Percentiles rank a stretch among this genome's conserved stretches.
Evolutionary conservation across 2,113 vertebrate species (phyloP).

Genomic region (Aphyosemion australe): DNA sequence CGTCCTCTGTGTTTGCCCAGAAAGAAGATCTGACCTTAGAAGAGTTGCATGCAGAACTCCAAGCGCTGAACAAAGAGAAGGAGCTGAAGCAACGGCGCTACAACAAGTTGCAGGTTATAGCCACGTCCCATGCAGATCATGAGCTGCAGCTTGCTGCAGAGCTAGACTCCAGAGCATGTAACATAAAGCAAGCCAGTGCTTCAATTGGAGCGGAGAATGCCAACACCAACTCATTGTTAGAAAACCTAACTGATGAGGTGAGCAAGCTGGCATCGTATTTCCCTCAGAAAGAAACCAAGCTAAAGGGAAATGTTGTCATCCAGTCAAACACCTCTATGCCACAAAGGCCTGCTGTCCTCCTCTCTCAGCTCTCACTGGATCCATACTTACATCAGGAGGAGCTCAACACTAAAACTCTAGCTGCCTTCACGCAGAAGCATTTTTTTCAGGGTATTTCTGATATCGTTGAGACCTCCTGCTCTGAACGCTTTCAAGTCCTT

Average conservation of each 20-base stretch:
- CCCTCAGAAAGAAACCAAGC: conserved; percentile 37
- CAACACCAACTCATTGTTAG: conserved; percentile 78
- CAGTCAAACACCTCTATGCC: conserved; percentile 11
- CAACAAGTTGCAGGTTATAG: conserved; percentile 81
- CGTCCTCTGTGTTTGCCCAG: conserved; percentile 53
- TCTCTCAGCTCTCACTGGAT: conserved; percentile 84
- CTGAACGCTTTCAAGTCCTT: conserved; percentile 79
- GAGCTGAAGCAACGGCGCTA: conserved; percentile 79
- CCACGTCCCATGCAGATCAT: conserved; percentile 66
- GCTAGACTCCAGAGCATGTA: conserved; percentile 57
- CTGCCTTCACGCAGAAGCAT: conserved; percentile 76
- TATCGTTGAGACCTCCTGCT: conserved; percentile 79
- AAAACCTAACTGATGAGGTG: conserved; percentile 73
- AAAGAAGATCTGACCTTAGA: conserved; percentile 75
- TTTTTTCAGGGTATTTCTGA: conserved; percentile 80
- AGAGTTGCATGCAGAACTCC: conserved; percentile 83
- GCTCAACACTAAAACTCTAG: conserved; percentile 83
- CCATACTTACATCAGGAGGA: conserved; percentile 87
- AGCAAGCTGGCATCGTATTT: conserved; percentile 79
- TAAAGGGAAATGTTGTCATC: conserved; percentile 28
- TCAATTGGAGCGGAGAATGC: conserved; percentile 74
- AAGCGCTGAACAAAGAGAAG: conserved; percentile 80
- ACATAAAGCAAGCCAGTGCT: conserved; percentile 73
- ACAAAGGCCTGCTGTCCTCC: conserved; percentile 66
- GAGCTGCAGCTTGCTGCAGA: conserved; percentile 68